Conservation (phyloP, 2,113 vertebrate genomes). For the Thunnus maccoyii region DNA sequence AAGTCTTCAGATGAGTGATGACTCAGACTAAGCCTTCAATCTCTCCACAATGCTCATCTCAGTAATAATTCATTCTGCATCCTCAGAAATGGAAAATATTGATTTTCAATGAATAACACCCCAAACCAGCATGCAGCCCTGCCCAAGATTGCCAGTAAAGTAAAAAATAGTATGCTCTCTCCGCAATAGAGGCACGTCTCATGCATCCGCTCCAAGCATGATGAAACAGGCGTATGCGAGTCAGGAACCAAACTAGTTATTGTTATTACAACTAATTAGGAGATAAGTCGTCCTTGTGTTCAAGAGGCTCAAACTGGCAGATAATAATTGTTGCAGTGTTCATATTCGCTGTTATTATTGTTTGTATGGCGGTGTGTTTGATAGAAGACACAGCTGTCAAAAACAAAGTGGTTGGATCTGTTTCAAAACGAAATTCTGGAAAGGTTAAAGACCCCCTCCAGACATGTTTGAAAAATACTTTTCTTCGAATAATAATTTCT, state of each 20-base stretch:
- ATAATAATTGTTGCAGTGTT: conserved; percentile 58
- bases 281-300: conserved; percentile 54
- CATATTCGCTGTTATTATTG: conserved; percentile 55
- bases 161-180: conserved; percentile 48
- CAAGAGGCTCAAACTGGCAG: conserved; percentile 60
- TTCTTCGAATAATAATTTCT: too few species aligned
- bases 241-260: conserved; percentile 25
- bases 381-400: conserved; percentile 56
- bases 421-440: conserved; percentile 41
- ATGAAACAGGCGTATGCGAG: conserved; percentile 46
- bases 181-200: conserved; percentile 4
- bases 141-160: conserved; percentile 49
- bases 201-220: conserved; percentile 2
- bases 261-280: conserved; percentile 70
- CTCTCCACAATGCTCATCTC: conserved; percentile 77
- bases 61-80: conserved; percentile 81
- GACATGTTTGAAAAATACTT: too few species aligned
- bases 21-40: conserved; percentile 74
- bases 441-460: conserved; percentile 24
- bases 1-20: conserved; percentile 76
- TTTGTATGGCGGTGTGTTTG: conserved; percentile 53
- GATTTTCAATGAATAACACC: conserved; percentile 81
- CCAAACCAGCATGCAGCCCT: conserved; percentile 62
- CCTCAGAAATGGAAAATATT: conserved; percentile 83
- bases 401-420: conserved; percentile 40